Evolutionary conservation across 2,888 invertebrate genomes (phyloP).

Genomic region (Andrena bucephala): DNA sequence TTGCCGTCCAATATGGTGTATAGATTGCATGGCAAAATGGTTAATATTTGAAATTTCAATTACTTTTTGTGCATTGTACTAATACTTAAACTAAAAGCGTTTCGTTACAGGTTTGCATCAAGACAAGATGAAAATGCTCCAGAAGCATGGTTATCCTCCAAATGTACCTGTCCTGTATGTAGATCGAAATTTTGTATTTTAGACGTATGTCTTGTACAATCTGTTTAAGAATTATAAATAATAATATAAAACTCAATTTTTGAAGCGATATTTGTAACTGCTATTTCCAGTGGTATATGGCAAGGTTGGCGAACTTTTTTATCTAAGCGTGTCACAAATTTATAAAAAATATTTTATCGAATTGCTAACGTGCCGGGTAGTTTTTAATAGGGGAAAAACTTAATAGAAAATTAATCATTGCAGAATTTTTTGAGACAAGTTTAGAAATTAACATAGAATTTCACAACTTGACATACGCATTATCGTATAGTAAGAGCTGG

Average conservation of each 20-base stretch:
- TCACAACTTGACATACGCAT: too few relatives aligned
- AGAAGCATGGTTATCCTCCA: constrained; percentile 92
- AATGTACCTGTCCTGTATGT: constrained; percentile 95
- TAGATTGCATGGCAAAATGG: constrained; percentile 94
- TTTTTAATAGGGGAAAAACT: too few relatives aligned
- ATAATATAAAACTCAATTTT: not conserved
- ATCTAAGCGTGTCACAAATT: too few relatives aligned
- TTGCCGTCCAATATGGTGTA: constrained; percentile 96
- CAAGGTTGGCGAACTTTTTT: too few relatives aligned
- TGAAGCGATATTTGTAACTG: too few relatives aligned
- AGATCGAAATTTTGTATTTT: constrained; percentile 93
- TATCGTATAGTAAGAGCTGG: too few relatives aligned
- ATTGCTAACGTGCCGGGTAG: too few relatives aligned
- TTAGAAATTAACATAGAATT: too few relatives aligned
- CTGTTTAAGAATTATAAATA: constrained; percentile 19
- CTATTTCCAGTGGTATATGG: too few relatives aligned
- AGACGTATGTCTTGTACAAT: constrained; percentile 87
- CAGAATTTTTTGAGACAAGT: too few relatives aligned
- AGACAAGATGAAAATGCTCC: constrained; percentile 90
- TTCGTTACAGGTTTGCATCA: constrained; percentile 90
- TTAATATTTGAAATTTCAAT: constrained; percentile 69
- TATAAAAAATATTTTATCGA: too few relatives aligned
- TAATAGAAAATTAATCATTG: too few relatives aligned
- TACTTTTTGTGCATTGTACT: constrained; percentile 3
- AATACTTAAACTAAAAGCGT: constrained; percentile 23